Conservation (phyloP, 2,113 vertebrate genomes). For the Pseudorectes ferrugineus region DNA sequence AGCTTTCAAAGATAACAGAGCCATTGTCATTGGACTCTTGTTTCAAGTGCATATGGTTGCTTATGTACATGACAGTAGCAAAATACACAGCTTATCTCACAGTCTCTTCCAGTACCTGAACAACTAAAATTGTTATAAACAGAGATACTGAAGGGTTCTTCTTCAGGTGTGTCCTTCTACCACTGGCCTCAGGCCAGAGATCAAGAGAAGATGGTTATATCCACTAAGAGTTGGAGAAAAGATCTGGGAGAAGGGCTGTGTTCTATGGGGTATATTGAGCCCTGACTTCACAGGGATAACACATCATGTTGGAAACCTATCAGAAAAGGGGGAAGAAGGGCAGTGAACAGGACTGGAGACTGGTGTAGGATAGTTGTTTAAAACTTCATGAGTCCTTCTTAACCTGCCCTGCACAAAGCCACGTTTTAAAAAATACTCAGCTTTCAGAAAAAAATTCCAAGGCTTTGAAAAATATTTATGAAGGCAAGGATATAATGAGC, state of each 20-base stretch:
- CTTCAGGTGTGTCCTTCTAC: background rate
- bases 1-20: constrained; percentile 51
- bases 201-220: background rate
- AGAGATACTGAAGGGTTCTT: background rate
- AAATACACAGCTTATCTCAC: constrained; percentile 2
- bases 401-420: background rate
- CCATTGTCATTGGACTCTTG: constrained; percentile 59
- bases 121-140: background rate
- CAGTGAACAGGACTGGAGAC: background rate
- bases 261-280: background rate
- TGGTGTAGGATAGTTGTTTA: background rate
- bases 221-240: background rate
- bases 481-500: background rate
- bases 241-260: background rate
- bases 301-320: background rate
- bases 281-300: background rate
- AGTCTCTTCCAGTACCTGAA: background rate
- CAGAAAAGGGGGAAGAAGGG: background rate
- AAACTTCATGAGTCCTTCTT: background rate
- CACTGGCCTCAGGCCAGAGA: background rate
- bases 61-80: constrained; percentile 3
- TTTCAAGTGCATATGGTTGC: constrained; percentile 53
- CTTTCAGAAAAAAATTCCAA: background rate
- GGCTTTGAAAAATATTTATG: background rate
- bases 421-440: accelerated